Evolutionary conservation across 64 coral and sea anemone genomes (phyloP).

Genomic region (Montipora foliosa): DNA sequence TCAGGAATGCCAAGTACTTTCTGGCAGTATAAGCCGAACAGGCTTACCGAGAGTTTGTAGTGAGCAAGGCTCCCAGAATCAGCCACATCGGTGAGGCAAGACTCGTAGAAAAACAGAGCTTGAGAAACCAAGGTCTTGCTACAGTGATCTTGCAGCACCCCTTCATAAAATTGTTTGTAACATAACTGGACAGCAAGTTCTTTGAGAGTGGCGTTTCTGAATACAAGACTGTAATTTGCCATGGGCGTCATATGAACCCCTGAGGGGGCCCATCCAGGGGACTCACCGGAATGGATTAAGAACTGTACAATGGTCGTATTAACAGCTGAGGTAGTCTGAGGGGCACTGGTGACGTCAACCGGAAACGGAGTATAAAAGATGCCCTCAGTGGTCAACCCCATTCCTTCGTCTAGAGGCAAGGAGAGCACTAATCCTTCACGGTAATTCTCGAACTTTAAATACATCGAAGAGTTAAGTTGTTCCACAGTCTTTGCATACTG

Average conservation of each 20-base stretch:
- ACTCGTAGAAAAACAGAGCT: conserved; percentile 94
- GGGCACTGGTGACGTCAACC: conserved; percentile 2
- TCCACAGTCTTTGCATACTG: conserved; percentile 84
- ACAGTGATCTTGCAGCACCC: conserved; percentile 74
- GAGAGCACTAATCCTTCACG: conserved; percentile 77
- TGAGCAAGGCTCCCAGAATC: conserved; percentile 80
- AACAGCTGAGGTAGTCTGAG: conserved; percentile 1
- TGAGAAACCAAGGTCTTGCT: conserved; percentile 73
- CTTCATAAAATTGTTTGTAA: conserved; percentile 87
- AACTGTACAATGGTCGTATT: conserved; percentile 26
- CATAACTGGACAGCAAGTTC: conserved; percentile 69
- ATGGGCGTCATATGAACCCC: conserved; percentile 57
- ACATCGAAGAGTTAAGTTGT: conserved; percentile 39
- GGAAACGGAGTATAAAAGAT: conserved; percentile 55
- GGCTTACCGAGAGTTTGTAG: conserved; percentile 87
- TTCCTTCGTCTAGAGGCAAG: conserved; percentile 88
- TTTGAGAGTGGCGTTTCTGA: conserved; percentile 58
- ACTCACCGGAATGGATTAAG: conserved; percentile 41
- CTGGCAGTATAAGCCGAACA: conserved; percentile 97
- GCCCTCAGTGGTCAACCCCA: conserved; percentile 51
- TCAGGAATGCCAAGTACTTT: conserved; percentile 74
- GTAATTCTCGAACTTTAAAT: conserved; percentile 77
- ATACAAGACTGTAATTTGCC: conserved; percentile 79
- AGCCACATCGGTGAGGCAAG: conserved; percentile 90
- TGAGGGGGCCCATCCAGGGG: conserved; percentile 76